A percentile compares a stretch with the other conserved stretches of the same genome.
Conservation (phyloP, 1,140 invertebrate species). For the Heterodera carotae region DNA sequence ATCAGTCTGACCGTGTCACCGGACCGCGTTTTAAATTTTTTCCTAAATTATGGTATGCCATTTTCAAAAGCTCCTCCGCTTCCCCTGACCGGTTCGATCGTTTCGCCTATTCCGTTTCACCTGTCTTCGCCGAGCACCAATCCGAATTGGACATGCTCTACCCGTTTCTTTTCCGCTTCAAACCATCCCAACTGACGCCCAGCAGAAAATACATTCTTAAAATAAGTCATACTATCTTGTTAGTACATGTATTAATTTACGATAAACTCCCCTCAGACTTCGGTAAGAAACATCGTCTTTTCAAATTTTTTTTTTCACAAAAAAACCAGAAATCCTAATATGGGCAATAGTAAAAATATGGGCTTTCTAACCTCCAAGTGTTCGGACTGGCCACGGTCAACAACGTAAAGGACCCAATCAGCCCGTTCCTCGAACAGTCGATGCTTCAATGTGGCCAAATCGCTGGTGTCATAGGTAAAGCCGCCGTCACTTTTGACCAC, state of each 20-base stretch:
- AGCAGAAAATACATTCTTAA: slow-evolving; percentile 72
- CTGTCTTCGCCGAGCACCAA: slow-evolving; percentile 96
- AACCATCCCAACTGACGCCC: slow-evolving; percentile 65
- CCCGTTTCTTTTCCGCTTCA: slow-evolving; percentile 64
- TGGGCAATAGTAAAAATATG: background rate
- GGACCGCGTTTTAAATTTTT: slow-evolving; percentile 98
- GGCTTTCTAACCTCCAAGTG: slow-evolving; percentile 56
- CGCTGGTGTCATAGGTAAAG: slow-evolving; percentile 98
- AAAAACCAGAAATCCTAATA: too few relatives aligned
- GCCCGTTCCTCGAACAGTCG: slow-evolving; percentile 83
- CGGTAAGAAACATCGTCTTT: too few relatives aligned
- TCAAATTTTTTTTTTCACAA: background rate
- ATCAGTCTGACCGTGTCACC: slow-evolving; percentile 88
- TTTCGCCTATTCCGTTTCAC: too few relatives aligned
- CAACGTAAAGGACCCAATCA: slow-evolving; percentile 91
- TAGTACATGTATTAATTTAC: too few relatives aligned
- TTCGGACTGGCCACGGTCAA: slow-evolving; percentile 83
- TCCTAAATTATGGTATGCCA: slow-evolving; percentile 69
- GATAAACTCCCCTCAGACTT: too few relatives aligned
- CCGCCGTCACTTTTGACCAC: slow-evolving; percentile 97
- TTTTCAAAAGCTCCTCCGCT: background rate
- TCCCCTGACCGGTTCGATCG: too few relatives aligned
- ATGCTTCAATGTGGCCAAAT: slow-evolving; percentile 87
- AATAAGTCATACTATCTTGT: slow-evolving; percentile 64
- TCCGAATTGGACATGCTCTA: slow-evolving; percentile 92